A percentile compares a stretch with the other conserved stretches of the same genome.
Conservation (phyloP, 1,140 invertebrate species). For the Drosophila biarmipes region DNA sequence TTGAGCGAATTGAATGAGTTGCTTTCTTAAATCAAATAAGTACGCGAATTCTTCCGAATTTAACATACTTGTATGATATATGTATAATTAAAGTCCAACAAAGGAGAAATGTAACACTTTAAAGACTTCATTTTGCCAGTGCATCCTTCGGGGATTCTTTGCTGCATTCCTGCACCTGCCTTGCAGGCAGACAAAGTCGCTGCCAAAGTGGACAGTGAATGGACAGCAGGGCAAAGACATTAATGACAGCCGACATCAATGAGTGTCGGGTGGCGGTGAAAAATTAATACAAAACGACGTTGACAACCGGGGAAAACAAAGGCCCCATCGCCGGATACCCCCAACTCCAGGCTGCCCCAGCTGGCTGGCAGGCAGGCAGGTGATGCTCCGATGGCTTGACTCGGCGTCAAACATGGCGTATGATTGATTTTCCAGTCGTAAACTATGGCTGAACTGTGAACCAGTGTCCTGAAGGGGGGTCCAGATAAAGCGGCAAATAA, state of each 20-base stretch:
- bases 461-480: slow-evolving; percentile 26
- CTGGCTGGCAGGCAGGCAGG: slow-evolving; percentile 23
- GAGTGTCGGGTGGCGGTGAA: slow-evolving; percentile 66
- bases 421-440: slow-evolving; percentile 80
- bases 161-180: slow-evolving; percentile 24
- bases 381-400: slow-evolving; percentile 33
- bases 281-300: slow-evolving; percentile 69
- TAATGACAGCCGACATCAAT: slow-evolving; percentile 70
- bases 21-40: too few species aligned
- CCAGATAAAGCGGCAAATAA: slow-evolving; percentile 79
- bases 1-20: too few species aligned
- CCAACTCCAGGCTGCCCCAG: neutral
- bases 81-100: neutral
- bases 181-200: slow-evolving; percentile 23
- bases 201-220: slow-evolving; percentile 49
- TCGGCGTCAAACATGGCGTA: slow-evolving; percentile 70
- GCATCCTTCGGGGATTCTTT: slow-evolving; percentile 24
- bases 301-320: slow-evolving; percentile 25
- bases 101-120: neutral
- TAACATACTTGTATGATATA: too few species aligned
- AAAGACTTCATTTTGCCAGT: neutral
- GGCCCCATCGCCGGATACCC: too few species aligned
- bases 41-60: too few species aligned
- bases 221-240: slow-evolving; percentile 49
- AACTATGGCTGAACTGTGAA: slow-evolving; percentile 45